Conservation (phyloP, 1,140 invertebrate species). For the Brachystomella parvula region DNA sequence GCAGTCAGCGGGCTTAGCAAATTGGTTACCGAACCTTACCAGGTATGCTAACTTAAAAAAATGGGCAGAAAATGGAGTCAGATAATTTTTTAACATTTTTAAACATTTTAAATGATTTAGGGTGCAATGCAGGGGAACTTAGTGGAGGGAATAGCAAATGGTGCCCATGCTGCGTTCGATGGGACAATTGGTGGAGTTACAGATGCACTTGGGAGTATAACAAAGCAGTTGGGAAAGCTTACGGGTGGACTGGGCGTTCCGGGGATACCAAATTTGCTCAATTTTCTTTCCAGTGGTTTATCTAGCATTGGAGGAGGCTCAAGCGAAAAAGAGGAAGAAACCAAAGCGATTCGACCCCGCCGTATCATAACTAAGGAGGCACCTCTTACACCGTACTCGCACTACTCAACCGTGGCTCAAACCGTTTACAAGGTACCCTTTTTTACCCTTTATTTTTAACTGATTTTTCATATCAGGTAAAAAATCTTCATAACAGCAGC, state of each 20-base stretch:
- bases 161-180: background rate
- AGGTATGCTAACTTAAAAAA: background rate
- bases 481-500: too few species aligned
- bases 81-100: background rate
- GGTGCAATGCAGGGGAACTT: constrained; percentile 4
- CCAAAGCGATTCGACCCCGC: background rate
- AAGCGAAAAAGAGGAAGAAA: background rate
- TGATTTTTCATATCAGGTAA: too few species aligned
- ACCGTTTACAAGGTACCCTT: background rate
- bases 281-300: background rate
- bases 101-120: background rate
- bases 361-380: background rate
- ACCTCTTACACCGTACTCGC: background rate
- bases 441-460: background rate
- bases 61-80: background rate
- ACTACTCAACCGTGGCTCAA: background rate
- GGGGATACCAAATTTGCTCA: background rate
- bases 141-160: background rate
- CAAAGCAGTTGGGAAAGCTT: background rate
- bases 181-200: background rate
- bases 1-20: background rate
- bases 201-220: background rate
- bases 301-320: background rate
- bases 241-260: background rate
- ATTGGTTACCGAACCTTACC: constrained; percentile 1